Conservation (phyloP, 2,797 vertebrate species). For the Anabacerthia variegaticeps region DNA sequence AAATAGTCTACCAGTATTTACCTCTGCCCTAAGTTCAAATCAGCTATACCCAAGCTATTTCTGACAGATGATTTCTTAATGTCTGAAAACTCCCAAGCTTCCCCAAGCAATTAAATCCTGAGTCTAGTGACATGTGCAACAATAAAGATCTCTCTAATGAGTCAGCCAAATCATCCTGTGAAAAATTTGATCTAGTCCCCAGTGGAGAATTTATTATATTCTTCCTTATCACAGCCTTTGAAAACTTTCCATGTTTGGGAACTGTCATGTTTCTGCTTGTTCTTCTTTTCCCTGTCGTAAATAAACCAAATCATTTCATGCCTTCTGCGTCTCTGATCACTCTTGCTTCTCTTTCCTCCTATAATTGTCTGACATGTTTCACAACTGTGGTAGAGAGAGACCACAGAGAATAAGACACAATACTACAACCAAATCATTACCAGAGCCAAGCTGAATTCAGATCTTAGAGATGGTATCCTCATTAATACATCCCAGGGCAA, state of each 20-base stretch:
- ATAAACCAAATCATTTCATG: neutral
- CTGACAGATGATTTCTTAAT: neutral
- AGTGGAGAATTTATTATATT: neutral
- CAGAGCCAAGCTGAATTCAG: neutral
- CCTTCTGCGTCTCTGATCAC: neutral
- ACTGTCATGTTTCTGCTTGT: neutral
- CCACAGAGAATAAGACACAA: neutral
- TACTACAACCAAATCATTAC: neutral
- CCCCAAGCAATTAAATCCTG: neutral
- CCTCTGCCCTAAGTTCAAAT: neutral
- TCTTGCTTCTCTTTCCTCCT: neutral
- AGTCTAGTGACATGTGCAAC: accelerated
- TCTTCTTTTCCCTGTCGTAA: neutral
- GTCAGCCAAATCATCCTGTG: neutral
- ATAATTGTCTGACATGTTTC: neutral
- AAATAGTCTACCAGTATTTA: neutral
- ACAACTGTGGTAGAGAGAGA: neutral
- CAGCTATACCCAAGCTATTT: neutral
- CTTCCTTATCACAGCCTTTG: neutral
- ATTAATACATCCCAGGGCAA: neutral
- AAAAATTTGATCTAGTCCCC: neutral
- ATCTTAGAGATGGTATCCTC: neutral
- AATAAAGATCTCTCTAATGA: neutral
- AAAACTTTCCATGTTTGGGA: neutral
- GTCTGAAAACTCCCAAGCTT: neutral